phyloP scores from a whole-genome alignment of 2,888 invertebrate species.

The Atethmia centrago region DNA sequence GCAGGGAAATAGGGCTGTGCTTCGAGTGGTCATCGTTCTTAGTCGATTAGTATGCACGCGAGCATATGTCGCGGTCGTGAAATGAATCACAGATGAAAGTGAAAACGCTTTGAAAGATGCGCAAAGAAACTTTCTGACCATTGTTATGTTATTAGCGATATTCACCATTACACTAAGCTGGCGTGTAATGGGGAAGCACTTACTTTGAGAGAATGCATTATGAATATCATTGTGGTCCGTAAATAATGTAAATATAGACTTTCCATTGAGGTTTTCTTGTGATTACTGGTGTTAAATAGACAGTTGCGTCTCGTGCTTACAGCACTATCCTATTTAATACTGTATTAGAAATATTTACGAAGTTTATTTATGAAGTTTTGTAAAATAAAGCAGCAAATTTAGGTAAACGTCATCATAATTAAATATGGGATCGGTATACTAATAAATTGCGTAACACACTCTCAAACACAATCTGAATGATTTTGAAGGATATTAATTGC shows the following conservation, averaged over 20 bases:
- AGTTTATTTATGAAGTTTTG: no score
- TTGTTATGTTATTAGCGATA: conserved; percentile 61
- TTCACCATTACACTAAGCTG: conserved; percentile 60
- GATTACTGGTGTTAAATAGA: not conserved
- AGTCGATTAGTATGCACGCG: conserved; percentile 73
- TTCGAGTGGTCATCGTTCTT: conserved; percentile 46
- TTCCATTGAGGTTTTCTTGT: conserved; percentile 33
- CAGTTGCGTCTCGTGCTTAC: not conserved
- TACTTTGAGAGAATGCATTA: conserved; percentile 38
- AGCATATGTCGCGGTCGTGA: conserved; percentile 74
- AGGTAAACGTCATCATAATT: not conserved
- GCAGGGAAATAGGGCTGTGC: conserved; percentile 57
- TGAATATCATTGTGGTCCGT: conserved; percentile 42
- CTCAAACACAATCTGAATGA: no score
- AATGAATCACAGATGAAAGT: conserved; percentile 79
- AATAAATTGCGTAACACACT: no score
- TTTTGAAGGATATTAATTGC: no score
- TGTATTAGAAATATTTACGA: not conserved
- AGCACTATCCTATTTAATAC: not conserved
- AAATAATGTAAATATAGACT: conserved; percentile 54
- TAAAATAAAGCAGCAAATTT: not conserved
- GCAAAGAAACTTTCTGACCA: conserved; percentile 74
- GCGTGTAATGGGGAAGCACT: conserved; percentile 63
- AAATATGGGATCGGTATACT: not conserved
- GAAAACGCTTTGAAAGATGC: conserved; percentile 73